Percentiles rank a stretch among this genome's conserved stretches.
These are phyloP conservation scores for Callyntrura guangdongensis DNA, from an alignment of 2,888 invertebrate genomes.

Conservation along the genomic window DNA sequence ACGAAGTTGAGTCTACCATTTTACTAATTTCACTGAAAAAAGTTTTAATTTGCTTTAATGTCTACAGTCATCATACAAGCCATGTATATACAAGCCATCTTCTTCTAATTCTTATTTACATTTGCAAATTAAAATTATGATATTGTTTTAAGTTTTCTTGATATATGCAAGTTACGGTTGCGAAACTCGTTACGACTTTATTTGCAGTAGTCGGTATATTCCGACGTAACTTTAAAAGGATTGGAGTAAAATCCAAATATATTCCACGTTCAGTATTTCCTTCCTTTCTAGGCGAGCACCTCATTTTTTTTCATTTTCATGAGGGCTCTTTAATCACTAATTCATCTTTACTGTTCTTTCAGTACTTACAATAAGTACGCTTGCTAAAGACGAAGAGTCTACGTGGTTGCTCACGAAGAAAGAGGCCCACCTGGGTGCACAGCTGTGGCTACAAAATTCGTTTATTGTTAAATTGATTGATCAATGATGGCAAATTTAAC, in stretches of 20 bases:
- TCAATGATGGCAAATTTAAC: too few relatives aligned
- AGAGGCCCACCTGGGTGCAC: too few relatives aligned
- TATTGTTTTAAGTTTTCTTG: not conserved
- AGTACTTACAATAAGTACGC: not conserved
- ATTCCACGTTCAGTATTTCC: too few relatives aligned
- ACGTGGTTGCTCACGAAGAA: too few relatives aligned
- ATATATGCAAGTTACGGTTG: too few relatives aligned
- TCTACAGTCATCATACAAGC: not conserved
- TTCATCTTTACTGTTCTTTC: not conserved
- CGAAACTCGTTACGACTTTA: too few relatives aligned
- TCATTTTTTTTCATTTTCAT: conserved; percentile 11
- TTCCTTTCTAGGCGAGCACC: too few relatives aligned
- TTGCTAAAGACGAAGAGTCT: not conserved
- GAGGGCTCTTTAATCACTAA: conserved; percentile 37
- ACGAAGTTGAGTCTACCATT: not conserved
- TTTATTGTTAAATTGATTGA: too few relatives aligned
- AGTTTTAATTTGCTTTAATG: not conserved
- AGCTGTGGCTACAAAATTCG: too few relatives aligned
- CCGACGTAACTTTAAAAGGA: too few relatives aligned
- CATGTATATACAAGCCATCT: not conserved
- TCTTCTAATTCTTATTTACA: not conserved
- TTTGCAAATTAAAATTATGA: conserved; percentile 8
- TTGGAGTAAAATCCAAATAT: too few relatives aligned
- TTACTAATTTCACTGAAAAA: not conserved
- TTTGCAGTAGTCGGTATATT: too few relatives aligned